Conservation (phyloP, 2,797 vertebrate species). For the Tolypeutes matacus region DNA sequence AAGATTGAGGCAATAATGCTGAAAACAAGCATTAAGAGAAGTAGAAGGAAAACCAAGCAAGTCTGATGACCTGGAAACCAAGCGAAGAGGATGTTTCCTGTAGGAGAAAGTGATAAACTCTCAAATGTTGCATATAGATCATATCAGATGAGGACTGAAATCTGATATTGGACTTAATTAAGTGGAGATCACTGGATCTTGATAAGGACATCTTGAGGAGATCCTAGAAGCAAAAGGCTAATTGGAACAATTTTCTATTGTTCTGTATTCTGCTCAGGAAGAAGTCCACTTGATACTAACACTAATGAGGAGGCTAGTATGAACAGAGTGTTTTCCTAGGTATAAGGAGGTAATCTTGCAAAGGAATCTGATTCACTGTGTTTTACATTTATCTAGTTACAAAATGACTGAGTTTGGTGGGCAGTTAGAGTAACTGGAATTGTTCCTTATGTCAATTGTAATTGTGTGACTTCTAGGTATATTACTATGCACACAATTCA, state of each 20-base stretch:
- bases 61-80: background rate
- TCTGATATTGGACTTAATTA: no score
- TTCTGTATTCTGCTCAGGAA: background rate
- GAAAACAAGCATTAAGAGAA: background rate
- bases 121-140: background rate
- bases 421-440: no score
- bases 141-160: background rate
- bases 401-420: no score
- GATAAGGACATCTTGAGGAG: accelerated
- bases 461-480: no score
- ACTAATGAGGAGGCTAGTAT: background rate
- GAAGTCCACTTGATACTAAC: background rate
- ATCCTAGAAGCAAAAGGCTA: accelerated
- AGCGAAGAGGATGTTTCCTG: accelerated
- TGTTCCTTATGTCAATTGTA: no score
- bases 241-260: accelerated
- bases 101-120: background rate
- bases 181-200: accelerated
- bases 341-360: background rate
- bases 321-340: background rate
- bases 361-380: no score
- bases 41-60: background rate
- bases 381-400: no score
- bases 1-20: background rate
- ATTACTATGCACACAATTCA: no score